Base-by-base conservation (phyloP, 2,888 invertebrate genomes). In the Volucella inanis region DNA sequence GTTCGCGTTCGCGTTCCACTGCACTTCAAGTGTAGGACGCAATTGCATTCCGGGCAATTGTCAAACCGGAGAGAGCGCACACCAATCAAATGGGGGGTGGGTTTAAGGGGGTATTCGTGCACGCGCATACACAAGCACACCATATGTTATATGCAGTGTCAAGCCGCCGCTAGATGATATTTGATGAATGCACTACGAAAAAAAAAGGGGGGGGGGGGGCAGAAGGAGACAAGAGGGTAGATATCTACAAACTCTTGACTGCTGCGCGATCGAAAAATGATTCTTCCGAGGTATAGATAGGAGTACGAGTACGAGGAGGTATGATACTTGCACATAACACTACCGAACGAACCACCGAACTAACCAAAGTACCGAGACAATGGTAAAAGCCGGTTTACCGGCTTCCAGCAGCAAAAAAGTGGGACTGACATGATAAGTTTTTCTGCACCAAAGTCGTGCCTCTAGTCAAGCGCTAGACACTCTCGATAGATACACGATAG, bases 21-120 rank as follows among this genome's bases (percentile, higher is more conserved):
- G 76, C 85, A 77, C 72, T 81, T 76, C 72, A 75, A 77, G 85
- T 80, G 85, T 85, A 85, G 85, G 85, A 80, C 76, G 85, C 72
- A 85, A 85, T 85, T 85, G 85, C 85, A 85, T 85, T 81, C 81
- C 76, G 75, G 55, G 47, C 76, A 74, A 68, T 81, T 85, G 81
- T 38, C 62, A 57, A 55, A 68, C 68, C 72, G 61, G 55, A 49
- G 75, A 50, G 64, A 59, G 45, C 15, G 31, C 18, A 49, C 11
- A 41, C 64, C 15, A 8, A 15, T 50, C 43, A 39, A 61, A 43
- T 50, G 49, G 64, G 9, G 11, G 38, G 62, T 45, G n/a, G 22
- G 45, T 31, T 31, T 31, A 31, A 31, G 31, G 31, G 31, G 31
- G 31, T 31, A 31, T 31, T 6, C 4, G 6, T 6, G 6, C 6